A percentile compares a stretch with the other conserved stretches of the same genome.
phyloP scores from a whole-genome alignment of 2,113 vertebrate genomes.

The Notiomystis cincta region DNA sequence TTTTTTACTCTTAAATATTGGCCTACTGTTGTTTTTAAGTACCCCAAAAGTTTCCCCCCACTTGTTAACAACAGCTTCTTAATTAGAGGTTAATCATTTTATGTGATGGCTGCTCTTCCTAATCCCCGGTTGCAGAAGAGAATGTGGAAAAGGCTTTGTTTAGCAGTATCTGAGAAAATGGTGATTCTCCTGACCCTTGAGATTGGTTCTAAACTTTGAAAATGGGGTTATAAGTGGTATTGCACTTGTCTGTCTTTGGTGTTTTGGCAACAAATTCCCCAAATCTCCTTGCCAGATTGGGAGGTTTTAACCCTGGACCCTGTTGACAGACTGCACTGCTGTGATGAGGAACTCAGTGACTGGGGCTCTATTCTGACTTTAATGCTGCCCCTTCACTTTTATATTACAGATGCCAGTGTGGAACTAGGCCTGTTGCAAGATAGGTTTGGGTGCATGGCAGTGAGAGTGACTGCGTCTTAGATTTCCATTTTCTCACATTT shows the following conservation, averaged over 20 bases:
- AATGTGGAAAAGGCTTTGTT: background rate
- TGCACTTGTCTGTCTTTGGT: background rate
- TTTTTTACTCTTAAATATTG: background rate
- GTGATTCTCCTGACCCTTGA: background rate
- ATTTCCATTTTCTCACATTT: background rate
- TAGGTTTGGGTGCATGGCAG: background rate
- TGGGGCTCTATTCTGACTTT: background rate
- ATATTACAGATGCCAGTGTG: background rate
- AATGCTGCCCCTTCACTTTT: background rate
- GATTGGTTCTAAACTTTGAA: background rate
- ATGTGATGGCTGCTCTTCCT: background rate
- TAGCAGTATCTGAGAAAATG: background rate
- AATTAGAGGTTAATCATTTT: background rate
- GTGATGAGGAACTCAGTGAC: too few species aligned
- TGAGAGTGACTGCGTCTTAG: background rate
- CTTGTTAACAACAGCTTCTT: background rate
- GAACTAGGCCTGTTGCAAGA: background rate
- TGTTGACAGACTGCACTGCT: background rate
- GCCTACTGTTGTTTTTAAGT: background rate
- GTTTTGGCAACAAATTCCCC: background rate
- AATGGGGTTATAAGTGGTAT: background rate
- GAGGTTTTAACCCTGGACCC: background rate
- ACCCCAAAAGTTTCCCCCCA: fast-evolving
- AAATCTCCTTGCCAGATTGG: background rate
- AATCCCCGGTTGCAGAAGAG: background rate